A percentile compares a stretch with the other conserved stretches of the same genome.
These are phyloP conservation scores for Pachyseris speciosa DNA, from an alignment of 64 coral and sea anemone species.

Conservation along the genomic window DNA sequence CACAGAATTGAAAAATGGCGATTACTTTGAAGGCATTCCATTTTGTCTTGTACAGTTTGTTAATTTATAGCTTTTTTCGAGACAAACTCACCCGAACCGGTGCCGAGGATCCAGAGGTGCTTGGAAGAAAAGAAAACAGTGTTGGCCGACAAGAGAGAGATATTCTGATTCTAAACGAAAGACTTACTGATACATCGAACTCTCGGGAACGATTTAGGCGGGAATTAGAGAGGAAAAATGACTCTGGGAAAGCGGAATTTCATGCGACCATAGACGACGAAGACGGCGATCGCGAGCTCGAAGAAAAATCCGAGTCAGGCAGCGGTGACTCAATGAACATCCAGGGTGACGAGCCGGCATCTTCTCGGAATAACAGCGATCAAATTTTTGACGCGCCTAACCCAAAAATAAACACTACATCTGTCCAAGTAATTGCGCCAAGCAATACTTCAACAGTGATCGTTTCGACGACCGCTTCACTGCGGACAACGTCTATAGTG, in stretches of 20 bases:
- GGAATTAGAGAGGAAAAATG: background rate
- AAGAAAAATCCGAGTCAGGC: background rate
- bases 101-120: background rate
- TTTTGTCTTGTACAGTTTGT: background rate
- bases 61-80: slow-evolving; percentile 22
- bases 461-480: background rate
- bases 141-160: background rate
- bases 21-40: background rate
- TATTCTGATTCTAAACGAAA: background rate
- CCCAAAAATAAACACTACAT: background rate
- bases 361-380: background rate
- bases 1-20: background rate
- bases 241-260: background rate
- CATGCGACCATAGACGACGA: background rate
- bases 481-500: background rate
- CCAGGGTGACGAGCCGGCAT: background rate
- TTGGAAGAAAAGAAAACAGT: background rate
- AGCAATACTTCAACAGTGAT: background rate
- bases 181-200: background rate
- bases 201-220: background rate
- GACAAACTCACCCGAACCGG: background rate
- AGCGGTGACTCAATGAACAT: background rate
- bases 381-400: background rate
- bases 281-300: background rate
- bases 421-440: background rate